Evolutionary conservation across 2,888 invertebrate genomes (phyloP), one percentile per base, ranked within the genome.

Genomic region (Alentia gelatinosa): DNA sequence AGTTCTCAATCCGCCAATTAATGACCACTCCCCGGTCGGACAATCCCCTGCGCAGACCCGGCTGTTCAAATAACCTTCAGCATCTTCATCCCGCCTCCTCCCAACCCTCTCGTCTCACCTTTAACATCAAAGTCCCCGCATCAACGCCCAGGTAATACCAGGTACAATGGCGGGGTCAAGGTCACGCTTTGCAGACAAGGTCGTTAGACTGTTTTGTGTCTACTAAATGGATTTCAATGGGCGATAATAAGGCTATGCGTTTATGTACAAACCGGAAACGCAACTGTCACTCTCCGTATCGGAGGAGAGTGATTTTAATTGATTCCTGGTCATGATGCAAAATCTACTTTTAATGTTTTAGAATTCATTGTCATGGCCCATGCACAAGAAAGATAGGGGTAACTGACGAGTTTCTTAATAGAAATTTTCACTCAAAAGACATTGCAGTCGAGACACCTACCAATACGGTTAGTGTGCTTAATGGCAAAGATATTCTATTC

Each of bases 151-250:
- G 79, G 79, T 79, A 79, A 79, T 15, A 19, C 39, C 79, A 37
- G 37, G 23, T 37, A 23, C 79, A 39, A 39, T 37, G 79, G 79
- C 39, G 79, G 79, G 79, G 23, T 35, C 4, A 39, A n/a, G 79
- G 79, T 39, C 79, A 26, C 23, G 5, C 7, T n/a, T 5, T 19
- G 37, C 15, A 35, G 79, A 79, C 79, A 79, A 79, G 79, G 79
- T 79, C 79, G 79, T 79, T 79, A 79, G 79, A n/a, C 26, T 79
- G 79, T 79, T 79, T 79, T 79, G 79, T 79, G 39, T 39, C 79
- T 12, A 4, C 39, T 37, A 79, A 79, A 37, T 37, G n/a, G 39
- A 79, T 79, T 79, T 23, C 35, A 26, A 39, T 79, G 79, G 79
- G 37, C 79, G 79, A 79, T 79, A 79, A 79, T 79, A 39, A 39